phyloP scores from a whole-genome alignment of 2,113 vertebrate species.

The Actenoides lindsayi region DNA sequence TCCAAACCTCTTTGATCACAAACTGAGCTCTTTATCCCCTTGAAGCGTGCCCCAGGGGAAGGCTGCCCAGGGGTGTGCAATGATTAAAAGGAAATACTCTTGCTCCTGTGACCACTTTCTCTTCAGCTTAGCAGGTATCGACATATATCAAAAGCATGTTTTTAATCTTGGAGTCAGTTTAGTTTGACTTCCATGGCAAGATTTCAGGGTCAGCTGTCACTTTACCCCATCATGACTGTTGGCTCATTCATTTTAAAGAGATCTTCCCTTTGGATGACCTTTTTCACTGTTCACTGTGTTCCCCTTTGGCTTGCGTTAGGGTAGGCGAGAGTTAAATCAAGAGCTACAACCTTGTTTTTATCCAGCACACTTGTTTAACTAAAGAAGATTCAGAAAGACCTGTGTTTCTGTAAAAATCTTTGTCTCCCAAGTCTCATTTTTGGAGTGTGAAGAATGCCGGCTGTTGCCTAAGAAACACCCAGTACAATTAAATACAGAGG shows the following conservation, averaged over 20 bases:
- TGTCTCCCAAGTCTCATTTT: not conserved
- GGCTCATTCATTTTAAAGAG: not conserved
- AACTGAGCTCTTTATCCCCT: slow-evolving; percentile 30
- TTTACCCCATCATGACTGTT: not conserved
- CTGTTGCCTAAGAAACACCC: slow-evolving; percentile 43
- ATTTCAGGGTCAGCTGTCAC: not conserved
- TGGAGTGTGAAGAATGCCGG: not conserved
- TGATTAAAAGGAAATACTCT: slow-evolving; percentile 21
- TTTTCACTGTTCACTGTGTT: accelerated
- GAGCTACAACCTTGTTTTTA: not conserved
- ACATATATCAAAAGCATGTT: not conserved
- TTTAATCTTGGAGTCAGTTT: not conserved
- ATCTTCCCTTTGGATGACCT: not conserved
- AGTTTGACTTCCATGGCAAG: not conserved
- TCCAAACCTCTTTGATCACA: slow-evolving; percentile 19
- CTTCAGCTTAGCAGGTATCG: not conserved
- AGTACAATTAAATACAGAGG: not conserved
- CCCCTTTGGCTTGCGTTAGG: not conserved
- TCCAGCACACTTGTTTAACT: not conserved
- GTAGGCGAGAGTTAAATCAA: not conserved
- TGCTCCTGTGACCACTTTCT: not conserved
- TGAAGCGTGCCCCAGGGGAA: not conserved
- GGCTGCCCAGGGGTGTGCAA: not conserved
- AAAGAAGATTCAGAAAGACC: not conserved
- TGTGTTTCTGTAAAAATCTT: not conserved